phyloP scores from a whole-genome alignment of 2,888 invertebrate species.

The Stenichneumon culpator region DNA sequence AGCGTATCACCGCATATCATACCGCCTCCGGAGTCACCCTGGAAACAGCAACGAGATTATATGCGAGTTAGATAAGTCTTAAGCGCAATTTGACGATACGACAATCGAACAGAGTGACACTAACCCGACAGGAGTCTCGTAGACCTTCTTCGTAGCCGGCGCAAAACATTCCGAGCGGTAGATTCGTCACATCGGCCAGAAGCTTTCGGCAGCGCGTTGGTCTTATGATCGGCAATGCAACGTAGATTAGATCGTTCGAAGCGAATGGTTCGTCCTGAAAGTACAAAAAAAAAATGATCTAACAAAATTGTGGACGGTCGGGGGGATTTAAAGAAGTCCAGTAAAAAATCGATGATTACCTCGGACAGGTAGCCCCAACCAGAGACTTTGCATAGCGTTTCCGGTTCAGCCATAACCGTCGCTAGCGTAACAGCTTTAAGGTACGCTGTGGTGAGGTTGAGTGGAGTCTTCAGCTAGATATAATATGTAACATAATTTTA shows the following conservation, averaged over 20 bases:
- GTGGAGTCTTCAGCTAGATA: constrained; percentile 71
- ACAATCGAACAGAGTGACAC: background rate
- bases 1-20: constrained; percentile 77
- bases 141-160: constrained; percentile 80
- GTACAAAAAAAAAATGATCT: background rate
- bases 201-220: constrained; percentile 70
- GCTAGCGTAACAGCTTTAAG: constrained; percentile 63
- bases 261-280: constrained; percentile 61
- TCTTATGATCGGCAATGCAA: constrained; percentile 75
- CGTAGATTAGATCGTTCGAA: constrained; percentile 76
- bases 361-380: constrained; percentile 78
- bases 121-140: constrained; percentile 80
- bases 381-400: constrained; percentile 74
- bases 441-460: constrained; percentile 66
- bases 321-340: background rate
- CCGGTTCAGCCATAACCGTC: constrained; percentile 6
- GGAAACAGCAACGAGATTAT: constrained; percentile 20
- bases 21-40: constrained; percentile 83
- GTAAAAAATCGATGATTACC: constrained; percentile 70
- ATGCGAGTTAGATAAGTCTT: constrained; percentile 1
- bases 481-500: constrained; percentile 9
- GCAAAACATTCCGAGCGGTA: constrained; percentile 77
- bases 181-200: constrained; percentile 64
- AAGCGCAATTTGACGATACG: background rate
- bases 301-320: background rate